These are phyloP conservation scores for Apodemia hepburni DNA, from an alignment of 2,888 invertebrate species.

Conservation along the genomic window DNA sequence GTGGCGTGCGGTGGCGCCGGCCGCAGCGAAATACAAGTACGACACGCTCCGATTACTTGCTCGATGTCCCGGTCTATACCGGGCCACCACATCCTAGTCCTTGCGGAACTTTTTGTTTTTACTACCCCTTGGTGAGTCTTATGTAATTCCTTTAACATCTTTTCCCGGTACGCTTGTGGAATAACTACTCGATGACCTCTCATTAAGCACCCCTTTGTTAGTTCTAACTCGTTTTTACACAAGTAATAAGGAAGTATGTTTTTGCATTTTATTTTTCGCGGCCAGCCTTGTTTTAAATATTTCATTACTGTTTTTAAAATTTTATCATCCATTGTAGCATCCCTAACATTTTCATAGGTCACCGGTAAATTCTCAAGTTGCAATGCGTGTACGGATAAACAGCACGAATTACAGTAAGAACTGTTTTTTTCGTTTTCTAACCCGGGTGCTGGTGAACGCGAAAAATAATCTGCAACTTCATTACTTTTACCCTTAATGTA, in stretches of 20 bases:
- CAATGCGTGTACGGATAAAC: conserved; percentile 3
- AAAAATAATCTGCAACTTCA: conserved; percentile 30
- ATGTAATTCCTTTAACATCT: conserved; percentile 30
- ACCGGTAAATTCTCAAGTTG: conserved; percentile 19
- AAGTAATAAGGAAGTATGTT: conserved; percentile 24
- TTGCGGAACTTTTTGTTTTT: conserved; percentile 32
- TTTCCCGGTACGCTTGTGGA: conserved; percentile 23
- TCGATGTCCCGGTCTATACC: conserved; percentile 28
- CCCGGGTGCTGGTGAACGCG: conserved; percentile 22
- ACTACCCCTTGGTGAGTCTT: conserved; percentile 24
- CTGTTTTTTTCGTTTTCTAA: conserved; percentile 20
- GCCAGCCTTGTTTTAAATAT: conserved; percentile 27
- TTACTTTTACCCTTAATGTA: conserved; percentile 35
- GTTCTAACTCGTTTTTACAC: conserved; percentile 18
- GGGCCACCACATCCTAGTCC: background rate
- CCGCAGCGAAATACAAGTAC: conserved; percentile 25
- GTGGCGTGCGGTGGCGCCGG: conserved; percentile 24
- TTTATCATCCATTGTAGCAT: conserved; percentile 24
- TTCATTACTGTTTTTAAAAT: conserved; percentile 20
- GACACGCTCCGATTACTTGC: conserved; percentile 21
- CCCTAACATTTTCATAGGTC: conserved; percentile 20
- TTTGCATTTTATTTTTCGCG: conserved; percentile 21
- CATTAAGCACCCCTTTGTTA: conserved; percentile 28
- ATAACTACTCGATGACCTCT: conserved; percentile 29
- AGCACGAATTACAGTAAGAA: conserved; percentile 25